These are phyloP conservation scores for Zoanthus solanderi DNA, from an alignment of 92 coral and sea anemone genomes.

Conservation along the genomic window DNA sequence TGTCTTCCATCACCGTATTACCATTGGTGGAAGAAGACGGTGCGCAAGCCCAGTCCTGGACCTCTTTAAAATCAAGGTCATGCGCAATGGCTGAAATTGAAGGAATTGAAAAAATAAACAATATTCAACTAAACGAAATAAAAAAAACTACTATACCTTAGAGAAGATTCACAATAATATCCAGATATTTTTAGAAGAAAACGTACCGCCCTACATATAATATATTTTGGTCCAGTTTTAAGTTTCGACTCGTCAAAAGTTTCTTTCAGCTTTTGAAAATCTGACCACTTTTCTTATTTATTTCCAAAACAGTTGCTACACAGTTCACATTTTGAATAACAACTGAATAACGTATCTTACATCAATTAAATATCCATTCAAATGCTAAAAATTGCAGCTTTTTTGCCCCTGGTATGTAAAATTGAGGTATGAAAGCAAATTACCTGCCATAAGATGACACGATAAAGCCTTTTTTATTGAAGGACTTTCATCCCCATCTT, in stretches of 20 bases:
- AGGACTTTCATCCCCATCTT: constrained; percentile 42
- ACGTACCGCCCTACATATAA: too few species aligned
- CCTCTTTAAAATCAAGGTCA: constrained; percentile 55
- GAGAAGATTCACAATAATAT: too few species aligned
- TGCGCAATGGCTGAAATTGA: constrained; percentile 62
- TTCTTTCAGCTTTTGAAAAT: too few species aligned
- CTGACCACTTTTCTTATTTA: too few species aligned
- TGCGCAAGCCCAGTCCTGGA: constrained; percentile 64
- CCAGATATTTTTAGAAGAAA: too few species aligned
- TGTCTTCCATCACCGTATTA: constrained; percentile 30
- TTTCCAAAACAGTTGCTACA: too few species aligned
- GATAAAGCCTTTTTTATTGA: constrained; percentile 47
- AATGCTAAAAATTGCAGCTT: not conserved
- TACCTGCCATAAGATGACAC: constrained; percentile 73
- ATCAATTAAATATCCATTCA: too few species aligned
- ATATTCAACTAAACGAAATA: not conserved
- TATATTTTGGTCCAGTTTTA: too few species aligned
- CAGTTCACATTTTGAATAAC: too few species aligned
- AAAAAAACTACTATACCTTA: not conserved
- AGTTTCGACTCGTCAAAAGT: too few species aligned
- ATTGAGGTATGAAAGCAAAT: not conserved
- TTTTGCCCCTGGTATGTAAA: not conserved
- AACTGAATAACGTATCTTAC: too few species aligned
- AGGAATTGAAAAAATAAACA: not conserved
- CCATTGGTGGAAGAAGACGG: constrained; percentile 51